A percentile compares a stretch with the other conserved stretches of the same genome.
Conservation (phyloP, 2,113 vertebrate genomes). For the Arothron firmamentum region DNA sequence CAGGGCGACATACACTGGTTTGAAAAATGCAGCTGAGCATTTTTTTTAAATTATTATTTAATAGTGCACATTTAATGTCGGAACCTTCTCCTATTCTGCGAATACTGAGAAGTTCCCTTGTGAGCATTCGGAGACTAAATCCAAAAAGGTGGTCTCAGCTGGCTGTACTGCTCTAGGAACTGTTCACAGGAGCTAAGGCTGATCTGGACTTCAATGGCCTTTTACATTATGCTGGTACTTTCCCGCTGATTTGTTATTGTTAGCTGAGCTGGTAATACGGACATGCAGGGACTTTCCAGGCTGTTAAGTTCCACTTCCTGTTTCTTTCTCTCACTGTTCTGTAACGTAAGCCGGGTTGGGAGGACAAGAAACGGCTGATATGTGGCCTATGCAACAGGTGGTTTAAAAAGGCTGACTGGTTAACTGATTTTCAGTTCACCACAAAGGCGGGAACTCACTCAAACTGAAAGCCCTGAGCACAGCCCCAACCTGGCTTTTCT, state of each 20-base stretch:
- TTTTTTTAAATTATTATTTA: background rate
- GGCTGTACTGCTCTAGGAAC: background rate
- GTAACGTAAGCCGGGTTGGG: background rate
- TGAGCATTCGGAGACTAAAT: background rate
- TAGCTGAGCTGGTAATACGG: background rate
- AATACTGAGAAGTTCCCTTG: background rate
- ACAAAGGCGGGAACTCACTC: background rate
- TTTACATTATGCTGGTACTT: slow-evolving; percentile 51
- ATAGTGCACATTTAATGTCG: background rate
- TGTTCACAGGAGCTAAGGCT: background rate
- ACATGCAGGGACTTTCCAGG: slow-evolving; percentile 62
- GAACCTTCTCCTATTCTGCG: too few species aligned
- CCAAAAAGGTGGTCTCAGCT: background rate
- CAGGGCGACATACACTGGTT: slow-evolving; percentile 2
- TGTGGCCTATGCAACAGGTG: background rate
- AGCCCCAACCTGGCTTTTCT: background rate
- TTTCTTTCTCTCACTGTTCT: slow-evolving; percentile 1
- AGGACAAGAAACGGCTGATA: background rate
- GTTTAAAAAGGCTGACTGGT: background rate
- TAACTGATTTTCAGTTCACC: background rate
- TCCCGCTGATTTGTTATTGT: slow-evolving; percentile 40
- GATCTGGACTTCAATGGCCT: background rate
- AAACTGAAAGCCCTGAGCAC: background rate
- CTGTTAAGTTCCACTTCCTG: slow-evolving; percentile 61
- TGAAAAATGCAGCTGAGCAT: background rate